These are phyloP conservation scores for Anarrhichthys ocellatus DNA, from an alignment of 2,113 vertebrate genomes.

Conservation along the genomic window DNA sequence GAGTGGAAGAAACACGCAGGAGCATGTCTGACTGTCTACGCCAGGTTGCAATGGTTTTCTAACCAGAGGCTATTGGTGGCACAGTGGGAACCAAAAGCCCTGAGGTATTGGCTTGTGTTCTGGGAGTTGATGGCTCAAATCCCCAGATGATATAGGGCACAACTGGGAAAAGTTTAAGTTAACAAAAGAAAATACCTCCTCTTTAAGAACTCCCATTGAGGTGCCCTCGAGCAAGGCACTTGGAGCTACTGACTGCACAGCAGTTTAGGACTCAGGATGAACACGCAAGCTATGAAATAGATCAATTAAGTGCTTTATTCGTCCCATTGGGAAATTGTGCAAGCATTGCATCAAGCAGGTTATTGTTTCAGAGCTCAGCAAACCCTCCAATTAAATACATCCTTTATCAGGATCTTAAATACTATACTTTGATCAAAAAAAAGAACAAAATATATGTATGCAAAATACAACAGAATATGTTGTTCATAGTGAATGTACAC, in stretches of 20 bases:
- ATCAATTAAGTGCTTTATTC: slow-evolving; percentile 20
- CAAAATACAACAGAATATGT: background rate
- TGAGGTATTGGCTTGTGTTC: background rate
- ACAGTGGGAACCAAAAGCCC: background rate
- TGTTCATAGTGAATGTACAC: background rate
- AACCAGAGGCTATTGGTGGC: background rate
- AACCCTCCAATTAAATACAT: background rate
- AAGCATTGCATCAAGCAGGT: slow-evolving; percentile 16
- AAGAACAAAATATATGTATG: background rate
- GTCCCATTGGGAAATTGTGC: slow-evolving; percentile 3
- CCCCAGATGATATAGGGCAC: no score
- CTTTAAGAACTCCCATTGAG: background rate
- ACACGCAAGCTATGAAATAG: background rate
- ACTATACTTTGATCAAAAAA: background rate
- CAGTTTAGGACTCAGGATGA: background rate
- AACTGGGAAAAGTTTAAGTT: background rate
- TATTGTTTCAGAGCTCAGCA: background rate
- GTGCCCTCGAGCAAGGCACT: background rate
- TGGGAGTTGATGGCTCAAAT: background rate
- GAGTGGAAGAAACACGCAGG: slow-evolving; percentile 19
- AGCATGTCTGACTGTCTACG: slow-evolving; percentile 14
- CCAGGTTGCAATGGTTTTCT: background rate
- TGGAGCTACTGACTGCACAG: background rate
- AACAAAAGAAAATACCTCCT: background rate
- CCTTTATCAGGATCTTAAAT: background rate